Evolutionary conservation across 2,888 invertebrate genomes (phyloP), one percentile per base, ranked within the genome.

Genomic region (Rambutsinella grinnellia): DNA sequence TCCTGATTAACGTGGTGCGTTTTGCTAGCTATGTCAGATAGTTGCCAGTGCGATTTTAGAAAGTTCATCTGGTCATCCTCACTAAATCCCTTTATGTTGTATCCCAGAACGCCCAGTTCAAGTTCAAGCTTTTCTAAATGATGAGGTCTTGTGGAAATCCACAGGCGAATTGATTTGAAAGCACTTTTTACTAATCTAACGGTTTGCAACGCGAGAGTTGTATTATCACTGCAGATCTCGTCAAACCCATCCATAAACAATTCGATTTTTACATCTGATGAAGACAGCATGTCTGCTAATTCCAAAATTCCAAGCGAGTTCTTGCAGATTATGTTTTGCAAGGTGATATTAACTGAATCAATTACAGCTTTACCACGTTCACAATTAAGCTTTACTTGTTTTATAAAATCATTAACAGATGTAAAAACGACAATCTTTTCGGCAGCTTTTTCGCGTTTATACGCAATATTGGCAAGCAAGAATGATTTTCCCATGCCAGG

Each of bases 111-210:
- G 10, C 36, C 10, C 2, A 65, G 23, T 21, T 3, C 3, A 15
- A 36, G 28, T 21, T 65, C 65, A 1, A 65, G 8, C 5, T 15
- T 2, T 6, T 19, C 6, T 28, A 28, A 1, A 5, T 28, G 23
- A 21, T 65, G 65, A 2, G 65, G 65, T 17, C 65, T 26, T 53
- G 65, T 53, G 10, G 53, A 36, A 3, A 65, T 23, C 21, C 27
- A 28, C 2, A 65, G 3, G 21, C 54, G 10, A 19, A 65, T 24
- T 27, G 21, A 2, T 17, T 2, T 15, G 13, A 36, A 21, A 2
- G 27, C 2, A 19, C 13, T 28, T 13, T 28, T 27, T 5, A 62
- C 8, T 2, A 47, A 17, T 2, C 24, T 3, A n/a, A 62, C 13
- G 27, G 17, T n/a, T 3, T 47, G 15, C 3, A 23, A 28, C 8